Evolutionary conservation across 2,888 invertebrate species (phyloP), one percentile per base, ranked within the genome.

Genomic region (Carterocephalus palaemon): DNA sequence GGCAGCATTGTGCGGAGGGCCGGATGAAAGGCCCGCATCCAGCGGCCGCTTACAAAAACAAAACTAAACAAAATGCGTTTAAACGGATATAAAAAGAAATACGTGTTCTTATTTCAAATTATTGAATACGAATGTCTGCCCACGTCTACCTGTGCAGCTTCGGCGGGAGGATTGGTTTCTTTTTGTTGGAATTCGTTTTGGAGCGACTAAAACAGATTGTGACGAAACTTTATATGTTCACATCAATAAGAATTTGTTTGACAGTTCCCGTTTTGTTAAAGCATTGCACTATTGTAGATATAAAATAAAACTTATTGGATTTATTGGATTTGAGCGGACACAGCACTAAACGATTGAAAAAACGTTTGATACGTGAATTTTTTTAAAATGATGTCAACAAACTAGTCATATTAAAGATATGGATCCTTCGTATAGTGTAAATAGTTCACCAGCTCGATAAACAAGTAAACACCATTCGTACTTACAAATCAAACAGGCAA

Each of bases 1-100:
- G 84, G 83, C 81, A 84, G 81, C 77, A 86, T 85, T 85, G 83
- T 85, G 74, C 77, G 70, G 75, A 72, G 74, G 71, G 73, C 69
- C 75, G 79, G 77, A 83, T 84, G 80, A 84, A 85, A 84, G 81
- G 71, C 75, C 81, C 79, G 80, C 80, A 80, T 79, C 69, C 75
- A 77, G 62, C 70, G 65, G 57, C 64, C 71, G 70, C 68, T 77
- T 68, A 84, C 68, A 84, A 84, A 84, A 85, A 86, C 84, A 84
- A 84, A 84, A 85, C 84, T 83, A 78, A 83, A 83, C 82, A 81
- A 78, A 84, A 80, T 77, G 77, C 82, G 72, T 83, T 82, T 83
- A 84, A 85, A 79, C 80, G 84, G 83, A 83, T 81, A 78, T 83
- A 84, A 84, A 84, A 82, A 85, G 77, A 78, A 80, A 83, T 75